Evolutionary conservation across 2,113 vertebrate species (phyloP), one percentile per base, ranked within the genome.

Genomic region (Coracopsis vasa): DNA sequence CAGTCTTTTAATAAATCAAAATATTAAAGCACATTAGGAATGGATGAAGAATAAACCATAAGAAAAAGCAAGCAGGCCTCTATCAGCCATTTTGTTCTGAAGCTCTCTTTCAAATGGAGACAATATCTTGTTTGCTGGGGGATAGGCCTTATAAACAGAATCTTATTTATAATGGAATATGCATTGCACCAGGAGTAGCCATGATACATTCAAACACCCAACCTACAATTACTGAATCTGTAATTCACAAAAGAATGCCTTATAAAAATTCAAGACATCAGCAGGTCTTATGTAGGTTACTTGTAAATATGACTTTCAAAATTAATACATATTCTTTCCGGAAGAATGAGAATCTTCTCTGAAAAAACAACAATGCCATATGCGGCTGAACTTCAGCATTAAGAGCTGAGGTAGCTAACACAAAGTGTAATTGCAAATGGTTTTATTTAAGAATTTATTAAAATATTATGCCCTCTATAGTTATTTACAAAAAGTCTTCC

Each of bases 231-330:
- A 66, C 48, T 11, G 53, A 81, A 60, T 66, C 25, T 65, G 60
- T 67, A 69, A 92, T 84, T 83, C 54, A 54, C 72, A 71, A 65
- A 64, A 89, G 62, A 90, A 93, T 35, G 60, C 21, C 65, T 53
- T 28, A 31, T 62, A 69, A 89, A 94, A 94, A 88, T 64, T 69
- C 37, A 73, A 80, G 25, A 53, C 67, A 87, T 64, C 75, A 79
- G 60, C 54, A 80, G 66, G 61, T 92, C 80, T 84, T 44, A 56
- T 35, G 86, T 44, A 90, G 79, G 66, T 73, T 86, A 82, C 71
- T 78, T 81, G 82, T 69, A 88, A 94, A 87, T 73, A 92, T 11
- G n/a, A 74, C 54, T 83, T 64, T 42, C 84, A 96, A 95, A 90
- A 91, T 86, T 65, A 82, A 94, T 42, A 84, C 7, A 1, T 56